Evolutionary conservation across 2,888 invertebrate genomes (phyloP).

Genomic region (Graphium colonna): DNA sequence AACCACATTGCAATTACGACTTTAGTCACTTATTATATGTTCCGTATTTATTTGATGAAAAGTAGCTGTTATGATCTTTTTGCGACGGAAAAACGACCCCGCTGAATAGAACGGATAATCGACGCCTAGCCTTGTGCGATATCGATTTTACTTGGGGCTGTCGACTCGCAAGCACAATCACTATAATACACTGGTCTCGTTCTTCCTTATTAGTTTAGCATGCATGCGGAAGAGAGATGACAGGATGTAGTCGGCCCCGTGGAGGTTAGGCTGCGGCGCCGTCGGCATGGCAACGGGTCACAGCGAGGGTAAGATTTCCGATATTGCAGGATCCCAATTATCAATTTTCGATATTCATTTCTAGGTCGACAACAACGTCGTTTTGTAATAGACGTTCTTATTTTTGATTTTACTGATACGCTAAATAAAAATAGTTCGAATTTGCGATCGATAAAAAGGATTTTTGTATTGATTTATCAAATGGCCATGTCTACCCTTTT

Average conservation of each 20-base stretch:
- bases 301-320: conserved; percentile 68
- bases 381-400: conserved; percentile 46
- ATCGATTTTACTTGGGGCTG: conserved; percentile 74
- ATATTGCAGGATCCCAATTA: conserved; percentile 51
- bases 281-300: conserved; percentile 65
- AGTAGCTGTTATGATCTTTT: neutral
- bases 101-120: conserved; percentile 62
- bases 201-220: conserved; percentile 30
- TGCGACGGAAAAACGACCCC: conserved; percentile 23
- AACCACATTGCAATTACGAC: conserved; percentile 2
- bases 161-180: conserved; percentile 46
- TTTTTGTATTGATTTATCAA: conserved; percentile 56
- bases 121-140: conserved; percentile 80
- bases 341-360: conserved; percentile 67
- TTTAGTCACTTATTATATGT: conserved; percentile 19
- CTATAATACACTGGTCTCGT: conserved; percentile 37
- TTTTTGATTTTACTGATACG: conserved; percentile 5
- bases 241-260: conserved; percentile 24
- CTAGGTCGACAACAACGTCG: conserved; percentile 50
- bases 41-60: no score
- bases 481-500: no score
- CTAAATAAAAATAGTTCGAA: conserved; percentile 27
- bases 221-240: conserved; percentile 40
- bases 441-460: conserved; percentile 34
- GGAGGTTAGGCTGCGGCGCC: conserved; percentile 41